Conservation (phyloP, 92 coral and sea anemone genomes). For the Epizoanthus scotinus region DNA sequence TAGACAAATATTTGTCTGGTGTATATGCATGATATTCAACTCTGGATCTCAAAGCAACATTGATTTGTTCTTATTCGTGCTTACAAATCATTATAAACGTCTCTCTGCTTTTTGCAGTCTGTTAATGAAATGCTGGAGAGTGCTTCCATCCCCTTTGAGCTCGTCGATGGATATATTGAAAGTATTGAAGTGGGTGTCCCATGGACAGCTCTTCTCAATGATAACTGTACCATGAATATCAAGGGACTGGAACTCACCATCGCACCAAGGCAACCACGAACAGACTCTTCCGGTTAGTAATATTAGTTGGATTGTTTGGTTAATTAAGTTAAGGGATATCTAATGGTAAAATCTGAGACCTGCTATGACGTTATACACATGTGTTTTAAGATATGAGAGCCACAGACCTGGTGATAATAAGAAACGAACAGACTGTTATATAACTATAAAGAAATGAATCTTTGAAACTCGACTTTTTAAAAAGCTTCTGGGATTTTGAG, state of each 20-base stretch:
- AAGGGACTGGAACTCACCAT: slow-evolving; percentile 90
- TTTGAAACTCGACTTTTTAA: too few species aligned
- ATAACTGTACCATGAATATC: slow-evolving; percentile 91
- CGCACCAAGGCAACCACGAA: slow-evolving; percentile 74
- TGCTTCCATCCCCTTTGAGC: slow-evolving; percentile 86
- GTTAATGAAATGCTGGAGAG: slow-evolving; percentile 99
- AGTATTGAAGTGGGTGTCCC: slow-evolving; percentile 96
- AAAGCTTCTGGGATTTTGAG: too few species aligned
- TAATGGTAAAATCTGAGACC: too few species aligned
- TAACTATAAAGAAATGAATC: too few species aligned
- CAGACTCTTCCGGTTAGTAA: slow-evolving; percentile 75
- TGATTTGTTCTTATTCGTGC: neutral
- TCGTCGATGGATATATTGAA: slow-evolving; percentile 90
- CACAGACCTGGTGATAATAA: too few species aligned
- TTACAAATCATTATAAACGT: neutral
- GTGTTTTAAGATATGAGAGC: too few species aligned
- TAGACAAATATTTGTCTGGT: neutral
- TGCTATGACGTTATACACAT: too few species aligned
- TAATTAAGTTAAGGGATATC: too few species aligned
- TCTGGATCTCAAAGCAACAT: neutral
- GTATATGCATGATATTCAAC: neutral
- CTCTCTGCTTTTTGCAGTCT: slow-evolving; percentile 60
- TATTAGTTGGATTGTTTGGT: too few species aligned
- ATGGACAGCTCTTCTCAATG: slow-evolving; percentile 97
- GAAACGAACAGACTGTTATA: too few species aligned